Evolutionary conservation across 1,140 invertebrate genomes (phyloP), one percentile per base, ranked within the genome.

Genomic region (Sycophila sp.): DNA sequence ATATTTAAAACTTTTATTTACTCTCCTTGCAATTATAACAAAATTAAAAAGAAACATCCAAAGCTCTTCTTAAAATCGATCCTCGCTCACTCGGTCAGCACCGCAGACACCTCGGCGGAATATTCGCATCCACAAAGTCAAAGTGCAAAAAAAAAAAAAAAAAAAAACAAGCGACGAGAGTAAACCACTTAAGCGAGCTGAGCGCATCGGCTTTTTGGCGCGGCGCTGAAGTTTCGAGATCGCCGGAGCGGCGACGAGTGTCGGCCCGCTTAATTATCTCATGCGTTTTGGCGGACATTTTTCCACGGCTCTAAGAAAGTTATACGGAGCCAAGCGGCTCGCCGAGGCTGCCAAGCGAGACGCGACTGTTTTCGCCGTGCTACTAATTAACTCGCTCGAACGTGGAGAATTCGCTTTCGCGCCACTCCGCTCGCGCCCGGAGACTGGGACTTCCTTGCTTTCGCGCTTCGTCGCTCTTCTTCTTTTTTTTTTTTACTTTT

Each of bases 351-450:
- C 24, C 49, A 53, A 30, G 49, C 34, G 2, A 17, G n/a, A 5
- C n/a, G 53, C 53, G 30, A 69, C 67, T 62, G 55, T 59, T 59
- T 59, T 59, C 65, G 47, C 55, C n/a, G n/a, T 59, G 42, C 40
- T 53, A 45, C 45, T 62, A 69, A 69, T 69, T 69, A 69, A 69
- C 67, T 53, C 13, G 22, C 67, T 62, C 45, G 45, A 62, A 62
- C 45, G 56, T 53, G 19, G 45, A 51, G 45, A 62, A 42, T 62
- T 51, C 67, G 56, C 51, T 68, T 68, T 68, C 42, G 45, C 66
- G 56, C 56, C 51, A 42, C 53, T 53, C 38, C 51, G 32, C 53
- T 53, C 38, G 32, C 32, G 13, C 36, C 47, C 26, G 15, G 26
- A 42, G 42, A 22, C 34, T 36, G 45, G 28, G 28, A 53, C 36